phyloP scores from a whole-genome alignment of 1,140 invertebrate species.

The Pachyrhynchus sulphureomaculatus region DNA sequence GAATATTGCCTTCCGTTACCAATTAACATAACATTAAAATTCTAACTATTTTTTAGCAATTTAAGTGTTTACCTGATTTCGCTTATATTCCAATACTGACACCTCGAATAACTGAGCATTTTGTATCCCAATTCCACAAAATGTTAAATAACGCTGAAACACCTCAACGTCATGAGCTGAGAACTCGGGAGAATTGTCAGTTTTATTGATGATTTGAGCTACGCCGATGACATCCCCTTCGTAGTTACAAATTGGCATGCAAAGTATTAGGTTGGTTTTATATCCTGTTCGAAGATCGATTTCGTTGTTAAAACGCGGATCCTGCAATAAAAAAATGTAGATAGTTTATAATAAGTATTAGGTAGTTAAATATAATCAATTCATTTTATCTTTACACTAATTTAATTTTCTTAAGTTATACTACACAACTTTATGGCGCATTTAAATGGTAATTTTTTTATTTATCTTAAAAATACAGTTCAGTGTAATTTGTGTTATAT shows the following conservation, averaged over 20 bases:
- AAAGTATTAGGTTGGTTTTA: constrained; percentile 86
- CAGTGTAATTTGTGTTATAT: no score
- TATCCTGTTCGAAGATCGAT: constrained; percentile 92
- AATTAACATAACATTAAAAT: no score
- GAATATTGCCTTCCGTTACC: no score
- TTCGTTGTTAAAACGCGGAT: constrained; percentile 84
- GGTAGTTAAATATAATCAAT: not conserved
- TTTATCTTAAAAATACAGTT: no score
- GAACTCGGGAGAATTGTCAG: constrained; percentile 81
- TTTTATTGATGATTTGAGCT: constrained; percentile 97
- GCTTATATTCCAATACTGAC: constrained; percentile 88
- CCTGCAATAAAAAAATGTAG: constrained; percentile 55
- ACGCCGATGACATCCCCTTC: constrained; percentile 95
- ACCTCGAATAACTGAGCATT: constrained; percentile 96
- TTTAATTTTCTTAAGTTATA: no score
- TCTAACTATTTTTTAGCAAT: no score
- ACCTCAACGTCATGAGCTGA: constrained; percentile 86
- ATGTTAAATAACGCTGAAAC: constrained; percentile 86
- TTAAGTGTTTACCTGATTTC: constrained; percentile 78
- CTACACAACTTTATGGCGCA: no score
- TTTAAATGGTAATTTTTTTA: no score
- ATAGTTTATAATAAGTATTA: not conserved
- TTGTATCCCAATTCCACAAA: constrained; percentile 96
- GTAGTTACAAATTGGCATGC: constrained; percentile 94
- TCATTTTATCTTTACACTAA: no score